phyloP scores from a whole-genome alignment of 2,113 vertebrate species.

The Neofelis nebulosa region DNA sequence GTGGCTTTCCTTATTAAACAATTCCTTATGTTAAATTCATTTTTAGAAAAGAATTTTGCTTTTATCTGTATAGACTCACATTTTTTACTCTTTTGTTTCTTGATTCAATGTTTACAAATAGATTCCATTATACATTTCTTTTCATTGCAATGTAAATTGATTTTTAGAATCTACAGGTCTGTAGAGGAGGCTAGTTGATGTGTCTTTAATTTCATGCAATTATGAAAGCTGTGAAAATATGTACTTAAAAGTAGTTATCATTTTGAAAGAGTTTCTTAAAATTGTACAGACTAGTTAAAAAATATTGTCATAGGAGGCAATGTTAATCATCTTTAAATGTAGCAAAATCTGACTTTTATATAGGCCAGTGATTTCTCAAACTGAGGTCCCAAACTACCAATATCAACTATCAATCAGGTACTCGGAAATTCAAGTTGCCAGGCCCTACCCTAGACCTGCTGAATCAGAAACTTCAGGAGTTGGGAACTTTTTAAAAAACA shows the following conservation, averaged over 20 bases:
- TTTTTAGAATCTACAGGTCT: background rate
- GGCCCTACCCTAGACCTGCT: background rate
- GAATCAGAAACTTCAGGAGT: background rate
- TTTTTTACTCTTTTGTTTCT: background rate
- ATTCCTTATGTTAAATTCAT: background rate
- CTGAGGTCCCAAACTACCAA: background rate
- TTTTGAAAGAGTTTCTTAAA: constrained; percentile 51
- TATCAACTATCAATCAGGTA: background rate
- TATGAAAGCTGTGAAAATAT: constrained; percentile 54
- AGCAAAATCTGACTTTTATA: background rate
- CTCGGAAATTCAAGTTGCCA: constrained; percentile 6
- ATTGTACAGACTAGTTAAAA: constrained; percentile 44
- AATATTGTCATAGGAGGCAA: background rate
- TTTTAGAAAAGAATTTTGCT: background rate
- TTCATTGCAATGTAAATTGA: background rate
- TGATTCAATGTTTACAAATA: background rate
- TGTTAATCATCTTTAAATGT: constrained; percentile 53
- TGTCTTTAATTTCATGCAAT: background rate
- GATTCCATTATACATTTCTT: background rate
- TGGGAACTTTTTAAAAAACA: constrained; percentile 31
- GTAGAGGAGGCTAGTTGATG: accelerated
- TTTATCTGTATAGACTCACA: background rate
- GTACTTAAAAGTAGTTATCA: background rate
- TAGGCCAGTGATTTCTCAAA: background rate
- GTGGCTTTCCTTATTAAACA: background rate